These are phyloP conservation scores for Nibea coibor DNA, from an alignment of 2,113 vertebrate genomes.

Conservation along the genomic window DNA sequence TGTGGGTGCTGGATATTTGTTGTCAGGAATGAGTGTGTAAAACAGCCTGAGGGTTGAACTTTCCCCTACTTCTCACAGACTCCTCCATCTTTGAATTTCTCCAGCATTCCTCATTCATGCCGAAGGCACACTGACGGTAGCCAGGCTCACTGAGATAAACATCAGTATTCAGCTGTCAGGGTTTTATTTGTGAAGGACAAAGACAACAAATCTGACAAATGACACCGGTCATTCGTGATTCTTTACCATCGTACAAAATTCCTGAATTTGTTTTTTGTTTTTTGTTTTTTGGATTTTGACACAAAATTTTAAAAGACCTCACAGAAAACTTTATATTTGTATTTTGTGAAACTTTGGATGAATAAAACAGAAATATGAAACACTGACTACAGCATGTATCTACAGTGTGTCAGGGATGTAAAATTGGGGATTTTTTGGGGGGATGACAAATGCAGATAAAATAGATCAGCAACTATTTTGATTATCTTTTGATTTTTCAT, in stretches of 20 bases:
- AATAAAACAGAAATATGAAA: background rate
- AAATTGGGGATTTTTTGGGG: too few relatives aligned
- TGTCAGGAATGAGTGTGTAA: constrained; percentile 59
- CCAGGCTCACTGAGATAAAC: constrained; percentile 2
- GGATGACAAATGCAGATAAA: too few relatives aligned
- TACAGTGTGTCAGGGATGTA: background rate
- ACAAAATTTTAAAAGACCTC: background rate
- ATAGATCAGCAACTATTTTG: too few relatives aligned
- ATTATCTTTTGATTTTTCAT: too few relatives aligned
- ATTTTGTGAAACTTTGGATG: too few relatives aligned
- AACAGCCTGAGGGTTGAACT: constrained; percentile 74
- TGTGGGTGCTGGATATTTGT: constrained; percentile 39
- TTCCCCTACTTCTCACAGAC: constrained; percentile 83
- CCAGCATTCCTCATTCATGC: constrained; percentile 47
- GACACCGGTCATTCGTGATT: background rate
- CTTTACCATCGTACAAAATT: background rate
- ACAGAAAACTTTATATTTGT: background rate
- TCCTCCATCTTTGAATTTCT: constrained; percentile 34
- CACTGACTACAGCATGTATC: background rate
- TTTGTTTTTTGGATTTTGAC: background rate
- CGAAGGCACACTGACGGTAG: constrained; percentile 9
- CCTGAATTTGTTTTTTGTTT: too few relatives aligned
- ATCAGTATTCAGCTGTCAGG: background rate
- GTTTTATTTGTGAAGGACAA: background rate
- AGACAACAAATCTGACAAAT: background rate